Evolutionary conservation across 2,888 invertebrate species (phyloP).

Genomic region (Adelphocoris suturalis): DNA sequence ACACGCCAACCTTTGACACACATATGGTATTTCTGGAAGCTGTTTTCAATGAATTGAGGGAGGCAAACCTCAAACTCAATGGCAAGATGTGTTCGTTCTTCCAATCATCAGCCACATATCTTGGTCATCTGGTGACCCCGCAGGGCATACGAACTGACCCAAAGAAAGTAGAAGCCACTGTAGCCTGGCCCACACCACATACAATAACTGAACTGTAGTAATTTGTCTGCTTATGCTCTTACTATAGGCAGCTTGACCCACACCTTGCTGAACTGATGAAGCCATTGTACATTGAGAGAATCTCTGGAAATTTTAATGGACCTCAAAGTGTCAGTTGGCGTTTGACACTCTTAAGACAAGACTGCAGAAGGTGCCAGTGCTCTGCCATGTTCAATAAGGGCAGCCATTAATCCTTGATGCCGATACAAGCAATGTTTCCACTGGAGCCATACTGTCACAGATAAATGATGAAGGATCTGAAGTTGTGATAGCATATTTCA

Average conservation of each 20-base stretch:
- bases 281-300: neutral
- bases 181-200: neutral
- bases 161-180: neutral
- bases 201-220: neutral
- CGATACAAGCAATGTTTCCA: constrained; percentile 4
- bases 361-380: neutral
- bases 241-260: neutral
- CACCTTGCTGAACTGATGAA: neutral
- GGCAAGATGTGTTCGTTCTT: too few relatives aligned
- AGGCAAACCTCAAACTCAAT: too few relatives aligned
- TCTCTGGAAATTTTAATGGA: neutral
- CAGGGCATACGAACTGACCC: neutral
- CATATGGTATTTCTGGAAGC: too few relatives aligned
- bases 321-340: neutral
- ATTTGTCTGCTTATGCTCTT: neutral
- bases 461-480: too few relatives aligned
- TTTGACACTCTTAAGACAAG: neutral
- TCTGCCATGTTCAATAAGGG: neutral
- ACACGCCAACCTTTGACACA: too few relatives aligned
- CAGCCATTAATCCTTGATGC: constrained; percentile 24
- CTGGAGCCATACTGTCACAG: constrained; percentile 70
- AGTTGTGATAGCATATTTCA: too few relatives aligned
- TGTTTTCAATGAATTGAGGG: too few relatives aligned
- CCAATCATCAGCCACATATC: neutral
- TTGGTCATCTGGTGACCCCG: neutral